A percentile compares a stretch with the other conserved stretches of the same genome.
Evolutionary conservation across 2,113 vertebrate genomes (phyloP).

Genomic region (Taxidea taxus): DNA sequence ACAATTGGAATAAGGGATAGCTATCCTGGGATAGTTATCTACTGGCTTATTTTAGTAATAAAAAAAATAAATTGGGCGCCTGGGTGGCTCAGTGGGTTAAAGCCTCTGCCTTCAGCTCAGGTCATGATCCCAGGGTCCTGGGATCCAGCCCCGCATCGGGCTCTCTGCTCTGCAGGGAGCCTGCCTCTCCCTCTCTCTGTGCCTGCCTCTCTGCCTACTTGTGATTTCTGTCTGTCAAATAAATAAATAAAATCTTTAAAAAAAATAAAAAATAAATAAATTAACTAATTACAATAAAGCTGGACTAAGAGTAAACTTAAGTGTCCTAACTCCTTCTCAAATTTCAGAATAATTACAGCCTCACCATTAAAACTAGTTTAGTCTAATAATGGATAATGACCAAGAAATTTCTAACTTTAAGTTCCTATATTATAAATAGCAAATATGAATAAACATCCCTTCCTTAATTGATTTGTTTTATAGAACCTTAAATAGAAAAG

Average conservation of each 20-base stretch:
- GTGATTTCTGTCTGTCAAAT: too few relatives aligned
- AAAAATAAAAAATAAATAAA: too few relatives aligned
- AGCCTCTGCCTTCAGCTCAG: too few relatives aligned
- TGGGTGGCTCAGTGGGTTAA: too few relatives aligned
- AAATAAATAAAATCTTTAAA: too few relatives aligned
- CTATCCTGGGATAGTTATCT: not conserved
- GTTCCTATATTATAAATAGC: not conserved
- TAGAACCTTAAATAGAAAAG: not conserved
- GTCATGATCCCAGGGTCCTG: too few relatives aligned
- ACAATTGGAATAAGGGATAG: not conserved
- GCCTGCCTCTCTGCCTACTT: too few relatives aligned
- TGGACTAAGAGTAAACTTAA: not conserved
- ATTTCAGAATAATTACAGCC: constrained; percentile 24
- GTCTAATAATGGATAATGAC: not conserved
- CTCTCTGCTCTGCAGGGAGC: too few relatives aligned
- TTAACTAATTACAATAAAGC: not conserved
- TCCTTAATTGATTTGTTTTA: not conserved
- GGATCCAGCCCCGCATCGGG: too few relatives aligned
- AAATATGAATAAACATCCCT: not conserved
- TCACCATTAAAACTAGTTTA: not conserved
- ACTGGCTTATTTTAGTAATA: not conserved
- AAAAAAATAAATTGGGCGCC: too few relatives aligned
- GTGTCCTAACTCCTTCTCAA: not conserved
- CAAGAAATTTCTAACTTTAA: not conserved
- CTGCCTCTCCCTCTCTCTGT: too few relatives aligned